These are phyloP conservation scores for Phymatocera aterrima DNA, from an alignment of 2,888 invertebrate genomes.

Conservation along the genomic window DNA sequence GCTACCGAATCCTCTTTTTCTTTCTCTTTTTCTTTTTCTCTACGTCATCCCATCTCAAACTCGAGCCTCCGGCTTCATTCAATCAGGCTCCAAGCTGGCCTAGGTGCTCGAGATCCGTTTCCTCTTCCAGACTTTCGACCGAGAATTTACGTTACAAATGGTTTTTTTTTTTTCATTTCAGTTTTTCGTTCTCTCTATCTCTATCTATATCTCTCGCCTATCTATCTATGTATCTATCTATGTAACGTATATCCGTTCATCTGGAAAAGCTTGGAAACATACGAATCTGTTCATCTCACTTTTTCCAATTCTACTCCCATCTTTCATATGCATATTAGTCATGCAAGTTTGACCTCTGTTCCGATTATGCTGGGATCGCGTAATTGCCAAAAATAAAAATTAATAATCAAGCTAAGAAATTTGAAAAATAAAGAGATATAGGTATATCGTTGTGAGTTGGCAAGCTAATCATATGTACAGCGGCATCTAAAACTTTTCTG, in stretches of 20 bases:
- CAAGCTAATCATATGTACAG: not conserved
- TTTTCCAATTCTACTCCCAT: constrained; percentile 32
- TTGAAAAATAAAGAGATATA: not conserved
- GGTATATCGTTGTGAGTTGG: too few species aligned
- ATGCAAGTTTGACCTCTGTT: too few species aligned
- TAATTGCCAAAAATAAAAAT: too few species aligned
- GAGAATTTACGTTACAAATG: constrained; percentile 15
- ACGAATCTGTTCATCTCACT: too few species aligned
- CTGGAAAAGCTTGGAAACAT: too few species aligned
- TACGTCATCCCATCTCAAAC: constrained; percentile 47
- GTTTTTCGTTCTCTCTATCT: not conserved
- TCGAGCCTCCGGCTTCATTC: constrained; percentile 26
- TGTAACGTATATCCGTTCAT: too few species aligned
- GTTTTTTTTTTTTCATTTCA: not conserved
- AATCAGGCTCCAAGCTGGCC: constrained; percentile 38
- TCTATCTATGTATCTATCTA: too few species aligned
- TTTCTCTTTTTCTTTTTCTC: constrained; percentile 20
- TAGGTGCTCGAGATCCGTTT: constrained; percentile 41
- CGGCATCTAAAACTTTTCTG: constrained; percentile 25
- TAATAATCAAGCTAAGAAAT: too few species aligned
- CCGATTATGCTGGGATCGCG: too few species aligned
- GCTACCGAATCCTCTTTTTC: constrained; percentile 52
- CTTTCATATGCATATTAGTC: too few species aligned
- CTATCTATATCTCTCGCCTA: not conserved
- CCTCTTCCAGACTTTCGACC: not conserved